Conservation (phyloP, 2,113 vertebrate species). For the Cinclus cinclus region DNA sequence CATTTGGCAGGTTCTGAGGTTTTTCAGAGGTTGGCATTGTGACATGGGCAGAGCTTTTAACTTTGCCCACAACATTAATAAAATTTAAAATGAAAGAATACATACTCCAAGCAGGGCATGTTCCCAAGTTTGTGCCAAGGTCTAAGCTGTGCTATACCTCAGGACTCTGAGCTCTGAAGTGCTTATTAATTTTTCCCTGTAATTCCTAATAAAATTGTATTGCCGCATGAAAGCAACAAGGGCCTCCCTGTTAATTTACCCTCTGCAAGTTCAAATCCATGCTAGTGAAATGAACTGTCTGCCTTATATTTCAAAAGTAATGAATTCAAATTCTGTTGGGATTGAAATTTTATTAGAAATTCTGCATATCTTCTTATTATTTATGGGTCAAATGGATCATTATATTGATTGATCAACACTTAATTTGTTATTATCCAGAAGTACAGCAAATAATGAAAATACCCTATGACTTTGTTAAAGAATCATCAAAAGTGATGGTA, state of each 20-base stretch:
- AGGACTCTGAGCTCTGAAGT: conserved; percentile 61
- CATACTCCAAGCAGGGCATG: conserved; percentile 52
- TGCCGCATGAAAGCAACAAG: conserved; percentile 27
- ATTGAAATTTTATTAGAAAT: conserved; percentile 63
- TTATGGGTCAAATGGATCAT: conserved; percentile 53
- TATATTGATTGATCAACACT: conserved; percentile 57
- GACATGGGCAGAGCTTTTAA: conserved; percentile 35
- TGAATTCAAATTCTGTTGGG: conserved; percentile 61
- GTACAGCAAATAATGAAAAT: conserved; percentile 51
- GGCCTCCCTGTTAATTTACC: conserved; percentile 48
- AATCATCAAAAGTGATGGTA: not conserved
- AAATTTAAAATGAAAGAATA: conserved; percentile 70
- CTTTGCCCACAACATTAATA: conserved; percentile 64
- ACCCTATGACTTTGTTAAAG: not conserved
- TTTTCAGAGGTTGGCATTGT: not conserved
- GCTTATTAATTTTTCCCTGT: conserved; percentile 48
- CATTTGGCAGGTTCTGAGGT: conserved; percentile 29
- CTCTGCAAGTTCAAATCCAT: conserved; percentile 50
- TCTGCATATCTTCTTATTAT: conserved; percentile 39
- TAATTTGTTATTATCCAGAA: conserved; percentile 48
- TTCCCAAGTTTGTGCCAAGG: conserved; percentile 61
- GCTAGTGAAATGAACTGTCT: conserved; percentile 34
- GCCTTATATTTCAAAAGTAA: conserved; percentile 61
- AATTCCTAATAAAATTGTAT: conserved; percentile 56
- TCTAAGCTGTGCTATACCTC: conserved; percentile 32